These are phyloP conservation scores for Loriculus beryllinus DNA, from an alignment of 2,797 vertebrate species.

Conservation along the genomic window DNA sequence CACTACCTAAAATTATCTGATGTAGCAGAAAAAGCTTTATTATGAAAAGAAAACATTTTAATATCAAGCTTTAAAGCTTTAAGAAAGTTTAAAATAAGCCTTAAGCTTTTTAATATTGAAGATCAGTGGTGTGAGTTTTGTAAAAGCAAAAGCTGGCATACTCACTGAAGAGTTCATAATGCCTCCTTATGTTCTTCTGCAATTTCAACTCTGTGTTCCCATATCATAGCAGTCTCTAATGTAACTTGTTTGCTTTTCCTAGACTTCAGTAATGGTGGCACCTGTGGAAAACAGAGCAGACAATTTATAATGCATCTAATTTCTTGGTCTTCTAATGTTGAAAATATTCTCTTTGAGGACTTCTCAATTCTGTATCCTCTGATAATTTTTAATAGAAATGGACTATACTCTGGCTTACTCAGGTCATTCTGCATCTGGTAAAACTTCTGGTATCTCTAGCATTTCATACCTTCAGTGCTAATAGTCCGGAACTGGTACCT, in stretches of 20 bases:
- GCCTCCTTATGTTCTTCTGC: slow-evolving; percentile 1
- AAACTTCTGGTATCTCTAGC: slow-evolving; percentile 53
- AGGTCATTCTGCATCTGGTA: slow-evolving; percentile 60
- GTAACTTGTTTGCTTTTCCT: slow-evolving; percentile 67
- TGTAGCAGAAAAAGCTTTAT: neutral
- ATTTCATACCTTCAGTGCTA: slow-evolving; percentile 51
- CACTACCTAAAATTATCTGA: neutral
- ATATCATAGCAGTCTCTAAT: slow-evolving; percentile 31
- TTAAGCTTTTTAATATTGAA: neutral
- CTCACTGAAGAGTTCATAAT: neutral
- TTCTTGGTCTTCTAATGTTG: slow-evolving; percentile 62
- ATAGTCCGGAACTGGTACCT: slow-evolving; percentile 54
- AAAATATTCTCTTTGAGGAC: slow-evolving; percentile 65
- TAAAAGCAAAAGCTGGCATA: neutral
- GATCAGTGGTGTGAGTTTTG: neutral
- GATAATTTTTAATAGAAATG: slow-evolving; percentile 58
- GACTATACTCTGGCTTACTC: slow-evolving; percentile 63
- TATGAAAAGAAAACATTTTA: neutral
- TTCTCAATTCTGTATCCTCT: slow-evolving; percentile 66
- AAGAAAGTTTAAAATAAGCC: neutral
- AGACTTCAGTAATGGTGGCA: slow-evolving; percentile 66
- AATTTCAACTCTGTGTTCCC: slow-evolving; percentile 20
- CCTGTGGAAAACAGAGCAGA: slow-evolving; percentile 67
- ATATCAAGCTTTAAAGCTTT: neutral
- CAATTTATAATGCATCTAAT: slow-evolving; percentile 59